Conservation (phyloP, 2,797 vertebrate genomes). For the Gymnothorax javanicus region DNA sequence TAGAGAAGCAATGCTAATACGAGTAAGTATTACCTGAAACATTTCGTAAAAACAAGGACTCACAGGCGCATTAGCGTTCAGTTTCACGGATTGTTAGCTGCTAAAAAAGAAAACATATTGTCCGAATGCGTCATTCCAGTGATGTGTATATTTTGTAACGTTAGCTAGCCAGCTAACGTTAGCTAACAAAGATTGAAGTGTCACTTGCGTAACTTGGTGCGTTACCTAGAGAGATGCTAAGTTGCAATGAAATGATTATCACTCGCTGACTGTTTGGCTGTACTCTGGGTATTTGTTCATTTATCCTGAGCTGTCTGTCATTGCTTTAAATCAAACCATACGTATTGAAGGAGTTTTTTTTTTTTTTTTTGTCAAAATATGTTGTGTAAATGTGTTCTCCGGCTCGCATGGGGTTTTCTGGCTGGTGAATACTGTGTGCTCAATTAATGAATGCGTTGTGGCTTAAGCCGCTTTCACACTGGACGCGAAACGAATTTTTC, state of each 20-base stretch:
- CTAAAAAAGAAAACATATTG: neutral
- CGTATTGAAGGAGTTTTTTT: too few relatives aligned
- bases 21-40: conserved; percentile 58
- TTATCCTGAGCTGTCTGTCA: neutral
- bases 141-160: neutral
- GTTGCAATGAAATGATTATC: neutral
- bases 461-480: too few relatives aligned
- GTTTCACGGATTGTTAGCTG: neutral
- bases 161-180: too few relatives aligned
- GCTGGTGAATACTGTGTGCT: too few relatives aligned
- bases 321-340: neutral
- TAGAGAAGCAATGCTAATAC: conserved; percentile 62
- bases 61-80: neutral
- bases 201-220: neutral
- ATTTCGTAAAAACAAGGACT: neutral
- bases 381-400: too few relatives aligned
- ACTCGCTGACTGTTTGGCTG: neutral
- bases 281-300: neutral
- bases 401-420: too few relatives aligned
- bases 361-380: too few relatives aligned
- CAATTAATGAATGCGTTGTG: too few relatives aligned
- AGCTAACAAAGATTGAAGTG: neutral
- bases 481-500: too few relatives aligned
- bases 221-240: neutral
- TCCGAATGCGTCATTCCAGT: neutral